Percentiles rank a stretch among this genome's conserved stretches.
Evolutionary conservation across 2,113 vertebrate genomes (phyloP).

Genomic region (Chascanopsetta lugubris): DNA sequence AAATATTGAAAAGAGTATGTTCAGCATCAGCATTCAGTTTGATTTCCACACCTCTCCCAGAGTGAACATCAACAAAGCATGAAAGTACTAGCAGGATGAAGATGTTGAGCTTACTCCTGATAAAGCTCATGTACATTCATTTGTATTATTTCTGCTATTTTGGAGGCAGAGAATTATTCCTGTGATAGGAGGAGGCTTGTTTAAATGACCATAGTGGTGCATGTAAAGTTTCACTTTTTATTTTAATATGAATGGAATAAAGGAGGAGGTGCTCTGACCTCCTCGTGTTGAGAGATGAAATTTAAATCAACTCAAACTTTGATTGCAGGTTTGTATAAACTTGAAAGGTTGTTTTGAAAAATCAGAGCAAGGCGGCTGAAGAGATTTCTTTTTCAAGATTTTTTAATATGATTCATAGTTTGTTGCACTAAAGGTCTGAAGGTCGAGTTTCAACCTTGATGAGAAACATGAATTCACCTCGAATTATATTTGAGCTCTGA

Average conservation of each 20-base stretch:
- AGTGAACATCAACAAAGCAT: no score
- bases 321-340: not conserved
- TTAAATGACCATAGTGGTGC: no score
- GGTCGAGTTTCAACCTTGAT: not conserved
- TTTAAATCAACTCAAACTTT: not conserved
- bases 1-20: not conserved
- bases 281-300: no score
- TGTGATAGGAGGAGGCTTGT: no score
- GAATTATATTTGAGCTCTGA: no score
- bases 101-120: not conserved
- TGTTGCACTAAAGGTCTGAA: not conserved
- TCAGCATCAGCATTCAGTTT: not conserved
- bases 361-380: not conserved
- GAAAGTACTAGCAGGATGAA: no score
- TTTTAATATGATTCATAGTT: not conserved
- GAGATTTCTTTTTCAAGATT: not conserved
- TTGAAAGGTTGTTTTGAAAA: not conserved
- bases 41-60: no score
- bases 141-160: not conserved
- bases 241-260: no score
- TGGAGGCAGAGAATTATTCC: not conserved
- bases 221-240: no score
- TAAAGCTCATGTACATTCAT: no score
- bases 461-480: not conserved
- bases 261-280: no score